phyloP scores from a whole-genome alignment of 2,888 invertebrate genomes.

The Diarsia rubi region DNA sequence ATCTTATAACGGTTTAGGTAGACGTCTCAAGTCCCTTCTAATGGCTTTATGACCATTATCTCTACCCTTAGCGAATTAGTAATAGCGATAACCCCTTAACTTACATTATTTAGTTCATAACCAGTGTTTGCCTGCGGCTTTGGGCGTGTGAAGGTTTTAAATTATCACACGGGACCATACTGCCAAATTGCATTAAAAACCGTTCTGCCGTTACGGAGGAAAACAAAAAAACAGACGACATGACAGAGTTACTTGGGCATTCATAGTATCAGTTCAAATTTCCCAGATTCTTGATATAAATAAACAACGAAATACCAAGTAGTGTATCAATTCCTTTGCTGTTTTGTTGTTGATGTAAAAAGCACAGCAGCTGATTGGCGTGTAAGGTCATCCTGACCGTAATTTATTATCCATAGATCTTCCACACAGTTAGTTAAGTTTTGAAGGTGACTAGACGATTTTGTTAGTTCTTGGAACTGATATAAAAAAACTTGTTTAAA shows the following conservation, averaged over 20 bases:
- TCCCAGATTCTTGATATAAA: neutral
- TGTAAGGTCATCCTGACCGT: conserved; percentile 23
- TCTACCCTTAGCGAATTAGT: neutral
- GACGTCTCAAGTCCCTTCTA: neutral
- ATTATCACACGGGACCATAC: neutral
- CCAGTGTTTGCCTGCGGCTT: neutral
- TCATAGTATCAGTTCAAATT: neutral
- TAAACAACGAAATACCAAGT: neutral
- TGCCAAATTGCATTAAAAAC: neutral
- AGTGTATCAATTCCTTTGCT: conserved; percentile 18
- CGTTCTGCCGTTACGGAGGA: neutral
- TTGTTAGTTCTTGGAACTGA: conserved; percentile 14
- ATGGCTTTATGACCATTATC: conserved; percentile 11
- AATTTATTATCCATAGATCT: conserved; percentile 23
- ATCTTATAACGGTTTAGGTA: conserved; percentile 7
- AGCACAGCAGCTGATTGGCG: conserved; percentile 23
- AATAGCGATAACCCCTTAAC: neutral
- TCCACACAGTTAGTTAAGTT: conserved; percentile 19
- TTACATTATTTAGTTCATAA: neutral
- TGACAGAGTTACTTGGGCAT: neutral
- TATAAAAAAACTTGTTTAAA: conserved; percentile 30
- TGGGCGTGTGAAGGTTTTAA: neutral
- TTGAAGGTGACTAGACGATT: conserved; percentile 30
- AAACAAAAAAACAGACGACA: neutral
- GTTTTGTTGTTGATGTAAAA: conserved; percentile 32